Base-by-base conservation (phyloP, 2,888 invertebrate genomes). In the Pteria penguin region DNA sequence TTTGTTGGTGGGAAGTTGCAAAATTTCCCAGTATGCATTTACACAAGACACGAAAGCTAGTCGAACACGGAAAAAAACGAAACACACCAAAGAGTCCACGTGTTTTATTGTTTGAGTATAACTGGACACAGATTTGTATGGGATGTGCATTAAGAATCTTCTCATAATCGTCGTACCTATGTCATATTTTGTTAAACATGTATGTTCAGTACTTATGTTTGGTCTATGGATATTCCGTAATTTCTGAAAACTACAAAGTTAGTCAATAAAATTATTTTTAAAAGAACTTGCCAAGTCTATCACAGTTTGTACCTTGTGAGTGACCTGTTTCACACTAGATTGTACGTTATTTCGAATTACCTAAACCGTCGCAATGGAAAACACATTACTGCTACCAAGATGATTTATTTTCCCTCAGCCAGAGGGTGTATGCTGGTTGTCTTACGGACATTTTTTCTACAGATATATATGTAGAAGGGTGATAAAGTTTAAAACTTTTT, bases 181-280 rank as follows among this genome's bases (percentile, higher is more conserved):
- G 67, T 74, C 60, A 68, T 31, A 45, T 52, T 76, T 74, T 76
- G 71, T 76, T 71, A 67, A 60, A 55, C 68, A 27, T 69, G 33
- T 71, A 63, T 66, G 70, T 69, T 76, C 67, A 67, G 70, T 76
- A 76, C 61, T 55, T 75, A 69, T 71, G 67, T 63, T 75, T 76
- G 71, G 75, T 71, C 71, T 67, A 76, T 61, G 69, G 71, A 75
- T 66, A 76, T 71, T 54, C 66, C 67, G 52, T 32, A 68, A 54
- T 57, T 68, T 36, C 61, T 36, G 36, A 22, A 62, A 63, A 32
- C 32, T 32, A 63, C 32, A 36, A 33, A 36, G 33, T 33, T 36
- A 32, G 63, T 63, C 63, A 63, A 63, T 63, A 63, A 63, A 63
- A 32, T 63, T 63, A 33, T 63, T 36, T 63, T 63, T 63, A 14